phyloP scores from a whole-genome alignment of 2,113 vertebrate species.

The Pimephales promelas region DNA sequence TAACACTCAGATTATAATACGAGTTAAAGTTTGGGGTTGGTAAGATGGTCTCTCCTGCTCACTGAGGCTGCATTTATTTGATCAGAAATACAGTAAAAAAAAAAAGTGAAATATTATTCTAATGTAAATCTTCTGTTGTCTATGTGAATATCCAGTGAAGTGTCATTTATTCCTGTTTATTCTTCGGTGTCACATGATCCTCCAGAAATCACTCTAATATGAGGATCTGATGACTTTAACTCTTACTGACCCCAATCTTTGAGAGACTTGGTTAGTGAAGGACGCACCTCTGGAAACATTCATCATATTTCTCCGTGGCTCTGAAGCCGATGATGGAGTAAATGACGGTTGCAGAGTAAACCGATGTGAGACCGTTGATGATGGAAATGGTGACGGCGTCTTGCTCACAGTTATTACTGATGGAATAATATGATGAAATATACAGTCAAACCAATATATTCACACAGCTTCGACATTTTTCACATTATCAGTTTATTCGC shows the following conservation, averaged over 20 bases:
- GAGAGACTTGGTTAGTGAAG: background rate
- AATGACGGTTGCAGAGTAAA: slow-evolving; percentile 91
- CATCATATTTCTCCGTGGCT: slow-evolving; percentile 85
- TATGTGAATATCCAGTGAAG: background rate
- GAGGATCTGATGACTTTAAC: no score
- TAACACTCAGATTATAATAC: background rate
- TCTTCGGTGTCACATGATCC: background rate
- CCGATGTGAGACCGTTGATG: slow-evolving; percentile 91
- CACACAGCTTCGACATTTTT: no score
- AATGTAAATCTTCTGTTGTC: background rate
- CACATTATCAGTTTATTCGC: no score
- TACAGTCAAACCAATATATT: no score
- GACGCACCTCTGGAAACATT: slow-evolving; percentile 77
- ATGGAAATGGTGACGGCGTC: slow-evolving; percentile 89
- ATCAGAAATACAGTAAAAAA: no score
- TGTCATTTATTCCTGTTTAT: background rate
- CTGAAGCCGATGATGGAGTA: slow-evolving; percentile 98
- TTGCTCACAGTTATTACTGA: slow-evolving; percentile 93
- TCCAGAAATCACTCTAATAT: no score
- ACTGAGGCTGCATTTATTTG: no score
- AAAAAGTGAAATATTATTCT: no score
- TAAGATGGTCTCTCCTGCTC: no score
- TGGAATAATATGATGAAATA: background rate
- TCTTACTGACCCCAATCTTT: background rate
- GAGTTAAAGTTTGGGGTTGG: background rate